Base-by-base conservation (phyloP, 1,140 invertebrate genomes). In the Drosophila nebulosa region DNA sequence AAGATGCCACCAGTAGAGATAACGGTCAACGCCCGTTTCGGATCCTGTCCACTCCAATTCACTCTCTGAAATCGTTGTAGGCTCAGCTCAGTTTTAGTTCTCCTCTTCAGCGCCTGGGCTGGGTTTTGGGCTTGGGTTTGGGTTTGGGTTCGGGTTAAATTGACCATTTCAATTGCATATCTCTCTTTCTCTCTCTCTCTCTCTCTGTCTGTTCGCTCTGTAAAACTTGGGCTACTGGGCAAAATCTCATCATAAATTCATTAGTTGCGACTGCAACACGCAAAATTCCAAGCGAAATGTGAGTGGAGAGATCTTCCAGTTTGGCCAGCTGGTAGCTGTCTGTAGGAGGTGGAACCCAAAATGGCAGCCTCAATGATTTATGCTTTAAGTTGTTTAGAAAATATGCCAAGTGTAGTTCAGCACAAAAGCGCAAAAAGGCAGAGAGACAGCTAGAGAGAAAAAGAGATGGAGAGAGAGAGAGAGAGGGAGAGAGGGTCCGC, bases 161-260 rank as follows among this genome's bases (percentile, higher is more conserved):
- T 74, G 74, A 42, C 73, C 42, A 77, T 85, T 85, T 78, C 78
- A 80, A 79, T 67, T 67, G 55, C 74, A 63, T 42, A 12, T 35
- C 10, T 35, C 32, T 36, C 35, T 36, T 12, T 14, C 16, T 46
- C 39, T 46, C 36, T 39, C 4, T 39, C 39, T 21, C 39, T 10
- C 16, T 46, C 16, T 30, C 56, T 60, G 66, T n/a, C n/a, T 12
- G 63, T 78, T 39, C 36, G 10, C 56, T 52, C 30, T 59, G 32
- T n/a, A 9, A n/a, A 26, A 59, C 46, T 75, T 27, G 61, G 52
- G 81, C 81, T 86, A 88, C 83, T 86, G 83, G 83, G 76, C 62
- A 88, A 71, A 88, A 88, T 88, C 83, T 86, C 83, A 86, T 86
- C 83, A 86, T 86, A 86, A 86, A 86, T 86, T 86, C 83, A 86